phyloP scores from a whole-genome alignment of 1,140 invertebrate genomes.

The Pseudomyrmex gracilis region DNA sequence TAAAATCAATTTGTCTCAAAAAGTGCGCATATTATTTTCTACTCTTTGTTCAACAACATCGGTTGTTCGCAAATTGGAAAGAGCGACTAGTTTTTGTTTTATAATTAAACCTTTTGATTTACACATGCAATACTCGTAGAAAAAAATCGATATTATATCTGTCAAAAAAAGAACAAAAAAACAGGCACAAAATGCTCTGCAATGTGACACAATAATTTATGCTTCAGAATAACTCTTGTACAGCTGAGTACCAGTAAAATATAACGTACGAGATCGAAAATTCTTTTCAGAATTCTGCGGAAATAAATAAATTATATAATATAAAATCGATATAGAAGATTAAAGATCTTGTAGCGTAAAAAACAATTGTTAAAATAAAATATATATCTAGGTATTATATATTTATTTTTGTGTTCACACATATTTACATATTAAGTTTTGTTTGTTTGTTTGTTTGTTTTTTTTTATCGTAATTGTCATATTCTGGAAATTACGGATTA shows the following conservation, averaged over 20 bases:
- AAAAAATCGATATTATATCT: not conserved
- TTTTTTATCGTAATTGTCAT: constrained; percentile 44
- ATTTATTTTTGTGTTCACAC: constrained; percentile 50
- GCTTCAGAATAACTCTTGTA: constrained; percentile 47
- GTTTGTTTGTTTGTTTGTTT: too few species aligned
- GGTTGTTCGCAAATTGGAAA: not conserved
- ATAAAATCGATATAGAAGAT: too few species aligned
- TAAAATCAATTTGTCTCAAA: not conserved
- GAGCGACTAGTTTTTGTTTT: not conserved
- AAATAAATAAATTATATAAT: too few species aligned
- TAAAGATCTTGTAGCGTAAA: too few species aligned
- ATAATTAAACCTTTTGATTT: not conserved
- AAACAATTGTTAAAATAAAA: not conserved
- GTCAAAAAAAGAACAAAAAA: not conserved
- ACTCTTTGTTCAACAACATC: not conserved
- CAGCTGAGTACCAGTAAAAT: constrained; percentile 29
- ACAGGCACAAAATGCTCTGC: not conserved
- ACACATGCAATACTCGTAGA: not conserved
- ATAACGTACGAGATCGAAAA: not conserved
- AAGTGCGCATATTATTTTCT: constrained; percentile 1
- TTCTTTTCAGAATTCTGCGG: not conserved
- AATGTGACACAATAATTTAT: constrained; percentile 48
- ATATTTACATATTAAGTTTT: constrained; percentile 28
- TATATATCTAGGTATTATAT: constrained; percentile 7
- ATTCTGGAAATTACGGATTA: constrained; percentile 64